A percentile compares a stretch with the other conserved stretches of the same genome.
phyloP scores from a whole-genome alignment of 2,797 vertebrate genomes.

The Pangasius macronema region DNA sequence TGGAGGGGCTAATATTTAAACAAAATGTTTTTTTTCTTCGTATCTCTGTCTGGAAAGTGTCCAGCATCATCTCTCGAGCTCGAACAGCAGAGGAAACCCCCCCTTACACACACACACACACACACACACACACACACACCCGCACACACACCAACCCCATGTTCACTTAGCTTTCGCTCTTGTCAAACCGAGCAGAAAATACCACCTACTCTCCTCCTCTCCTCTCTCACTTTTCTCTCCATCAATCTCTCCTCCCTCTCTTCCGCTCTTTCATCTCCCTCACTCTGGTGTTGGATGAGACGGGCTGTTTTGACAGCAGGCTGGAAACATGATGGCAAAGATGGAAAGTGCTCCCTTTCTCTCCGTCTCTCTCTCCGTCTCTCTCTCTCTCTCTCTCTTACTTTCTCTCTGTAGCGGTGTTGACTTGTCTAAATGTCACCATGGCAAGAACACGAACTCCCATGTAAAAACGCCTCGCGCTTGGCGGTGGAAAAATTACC shows the following conservation, averaged over 20 bases:
- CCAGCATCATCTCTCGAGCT: not conserved
- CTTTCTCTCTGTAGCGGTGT: constrained; percentile 2
- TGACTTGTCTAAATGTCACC: constrained; percentile 40
- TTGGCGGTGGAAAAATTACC: constrained; percentile 42
- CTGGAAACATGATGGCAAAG: constrained; percentile 42
- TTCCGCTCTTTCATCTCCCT: constrained; percentile 36
- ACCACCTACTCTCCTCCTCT: constrained; percentile 11
- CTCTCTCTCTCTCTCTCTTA: not conserved
- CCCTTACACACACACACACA: not conserved
- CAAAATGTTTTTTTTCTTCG: not conserved
- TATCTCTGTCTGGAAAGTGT: constrained; percentile 2
- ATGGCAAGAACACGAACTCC: constrained; percentile 34
- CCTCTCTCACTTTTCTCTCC: constrained; percentile 40
- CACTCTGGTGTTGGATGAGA: constrained; percentile 31
- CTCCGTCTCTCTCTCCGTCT: not conserved
- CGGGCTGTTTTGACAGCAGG: constrained; percentile 39
- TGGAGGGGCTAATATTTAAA: not conserved
- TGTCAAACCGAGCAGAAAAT: constrained; percentile 7
- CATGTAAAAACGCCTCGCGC: constrained; percentile 18
- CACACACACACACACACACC: not conserved
- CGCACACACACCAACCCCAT: not conserved
- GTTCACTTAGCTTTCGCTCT: constrained; percentile 29
- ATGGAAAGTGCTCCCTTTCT: not conserved
- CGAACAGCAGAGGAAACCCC: not conserved
- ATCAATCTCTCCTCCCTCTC: constrained; percentile 39